Base-by-base conservation (phyloP, 2,113 vertebrate genomes). In the Nothobranchius furzeri region DNA sequence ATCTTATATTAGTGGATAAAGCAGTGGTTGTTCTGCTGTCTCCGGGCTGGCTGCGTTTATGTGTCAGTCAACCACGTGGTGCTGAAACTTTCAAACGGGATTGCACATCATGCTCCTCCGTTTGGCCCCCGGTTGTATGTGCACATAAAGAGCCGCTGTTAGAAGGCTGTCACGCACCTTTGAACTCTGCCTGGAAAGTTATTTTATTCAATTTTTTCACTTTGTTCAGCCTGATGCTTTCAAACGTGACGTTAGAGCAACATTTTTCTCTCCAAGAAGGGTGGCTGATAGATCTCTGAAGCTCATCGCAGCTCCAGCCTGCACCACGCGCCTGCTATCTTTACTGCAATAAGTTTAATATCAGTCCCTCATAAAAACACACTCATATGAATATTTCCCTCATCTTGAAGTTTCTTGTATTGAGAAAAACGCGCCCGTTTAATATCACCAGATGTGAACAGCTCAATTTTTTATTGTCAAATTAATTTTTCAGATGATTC, bases 401-500 rank as follows among this genome's bases (percentile, higher is more conserved):
- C 68, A 85, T 81, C 73, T 9, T 75, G 68, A 67, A 79, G 68
- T 64, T 69, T 79, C 78, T 83, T 83, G 76, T 68, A 75, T 77
- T 58, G 82, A 82, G 70, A 77, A 77, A 80, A 81, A 76, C 73
- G 62, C 68, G 64, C 43, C 68, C 83, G 82, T 87, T 87, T 82
- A 87, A 85, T 81, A 85, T 78, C 70, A 77, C 71, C 57, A 79
- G 64, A 81, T 81, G 80, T 85, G 74, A 60, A 63, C 64, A 58
- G 47, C 77, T 85, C 68, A 77, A n/a, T 81, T 83, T 83, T 70
- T 87, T 88, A 81, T 81, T 58, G 45, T 91, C 78, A 81, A 89
- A 94, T 91, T 93, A 91, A 93, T 82, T 94, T 94, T 96, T 86
- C 95, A 99, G 97, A 99, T 99, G 96, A 99, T 99, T 87, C 97